phyloP scores from a whole-genome alignment of 2,888 invertebrate species.

The Ormyrus pomaceus region DNA sequence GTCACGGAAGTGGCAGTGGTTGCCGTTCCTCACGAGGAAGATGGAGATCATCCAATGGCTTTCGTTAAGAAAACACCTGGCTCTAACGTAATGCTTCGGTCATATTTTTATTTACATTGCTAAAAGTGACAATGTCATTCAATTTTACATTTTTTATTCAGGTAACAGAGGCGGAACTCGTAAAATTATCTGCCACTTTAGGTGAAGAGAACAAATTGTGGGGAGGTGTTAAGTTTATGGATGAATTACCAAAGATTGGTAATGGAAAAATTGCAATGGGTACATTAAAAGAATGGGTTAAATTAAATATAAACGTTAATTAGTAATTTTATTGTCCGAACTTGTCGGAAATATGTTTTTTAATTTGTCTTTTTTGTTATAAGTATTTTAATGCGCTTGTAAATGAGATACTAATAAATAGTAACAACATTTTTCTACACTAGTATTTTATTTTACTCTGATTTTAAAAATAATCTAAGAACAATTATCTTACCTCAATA shows the following conservation, averaged over 20 bases:
- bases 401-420: too few relatives aligned
- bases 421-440: too few relatives aligned
- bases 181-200: slow-evolving; percentile 6
- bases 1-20: slow-evolving; percentile 64
- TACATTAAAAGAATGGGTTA: too few relatives aligned
- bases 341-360: too few relatives aligned
- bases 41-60: slow-evolving; percentile 63
- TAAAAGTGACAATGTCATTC: too few relatives aligned
- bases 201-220: slow-evolving; percentile 35
- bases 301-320: too few relatives aligned
- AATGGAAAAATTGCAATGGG: slow-evolving; percentile 6
- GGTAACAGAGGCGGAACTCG: slow-evolving; percentile 39
- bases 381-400: too few relatives aligned
- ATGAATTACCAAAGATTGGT: slow-evolving; percentile 30
- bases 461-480: too few relatives aligned
- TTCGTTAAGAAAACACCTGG: slow-evolving; percentile 58
- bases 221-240: slow-evolving; percentile 42
- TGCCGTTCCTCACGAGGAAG: slow-evolving; percentile 59
- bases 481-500: too few relatives aligned
- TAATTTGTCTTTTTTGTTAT: too few relatives aligned
- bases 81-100: slow-evolving; percentile 49
- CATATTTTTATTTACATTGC: not conserved
- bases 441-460: too few relatives aligned
- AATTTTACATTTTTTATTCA: not conserved
- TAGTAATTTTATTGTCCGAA: too few relatives aligned